Evolutionary conservation across 2,888 invertebrate species (phyloP), one percentile per base, ranked within the genome.

Genomic region (Parnassius orleans): DNA sequence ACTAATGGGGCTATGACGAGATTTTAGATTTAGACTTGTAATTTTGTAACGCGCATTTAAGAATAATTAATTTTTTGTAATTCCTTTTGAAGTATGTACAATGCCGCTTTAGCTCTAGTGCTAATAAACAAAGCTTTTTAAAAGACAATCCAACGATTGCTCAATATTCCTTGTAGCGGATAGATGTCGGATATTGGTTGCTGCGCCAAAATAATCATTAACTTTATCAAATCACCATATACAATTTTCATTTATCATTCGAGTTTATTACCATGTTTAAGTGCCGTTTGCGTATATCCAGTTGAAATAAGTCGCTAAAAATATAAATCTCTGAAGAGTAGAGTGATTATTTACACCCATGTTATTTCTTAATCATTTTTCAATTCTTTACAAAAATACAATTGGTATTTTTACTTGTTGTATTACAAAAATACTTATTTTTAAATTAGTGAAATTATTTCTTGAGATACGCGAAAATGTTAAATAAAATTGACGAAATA

Each of bases 131-230:
- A 68, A 68, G 73, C 74, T 76, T 78, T 53, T 61, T 74, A 77
- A 83, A 87, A 86, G 84, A 87, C 84, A 84, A 76, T 73, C 68
- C 61, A 65, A 65, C 69, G 73, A 70, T 78, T 84, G 84, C 84
- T 86, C 83, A 85, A 84, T 78, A 78, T 75, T 73, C 66, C 66
- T 68, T 63, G 68, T 77, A 78, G 77, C 71, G 65, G 66, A 68
- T 70, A 68, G 72, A 69, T 52, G 65, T 65, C 57, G 61, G 66
- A 71, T 75, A 71, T 73, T 74, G 67, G 71, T 75, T 74, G 69
- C 72, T 70, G 69, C 69, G 71, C 63, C 72, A 69, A 41, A 54
- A 48, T 48, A 48, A 53, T 24, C 24, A 24, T 69, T 65, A 72
- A 58, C 59, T n/a, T 56, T 66, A 50, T 66, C 56, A 55, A 58